Evolutionary conservation across 2,797 vertebrate genomes (phyloP).

Genomic region (Spondyliosoma cantharus): DNA sequence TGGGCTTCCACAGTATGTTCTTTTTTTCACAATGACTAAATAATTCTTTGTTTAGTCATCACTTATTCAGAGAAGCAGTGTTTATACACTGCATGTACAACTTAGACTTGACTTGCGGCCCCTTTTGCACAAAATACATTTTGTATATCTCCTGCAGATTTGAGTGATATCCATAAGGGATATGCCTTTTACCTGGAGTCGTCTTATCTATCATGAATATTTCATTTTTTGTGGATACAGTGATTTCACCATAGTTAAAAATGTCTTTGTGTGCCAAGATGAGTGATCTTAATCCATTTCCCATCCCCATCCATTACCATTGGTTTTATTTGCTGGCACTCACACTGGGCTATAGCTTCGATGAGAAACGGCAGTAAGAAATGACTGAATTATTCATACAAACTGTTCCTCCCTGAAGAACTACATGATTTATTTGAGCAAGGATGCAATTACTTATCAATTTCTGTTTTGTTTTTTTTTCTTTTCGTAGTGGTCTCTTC

Average conservation of each 20-base stretch:
- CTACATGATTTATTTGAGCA: background rate
- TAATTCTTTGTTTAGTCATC: background rate
- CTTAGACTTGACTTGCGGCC: conserved; percentile 51
- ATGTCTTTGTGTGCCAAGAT: background rate
- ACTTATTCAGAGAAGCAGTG: conserved; percentile 34
- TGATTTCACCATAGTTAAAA: background rate
- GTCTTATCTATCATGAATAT: background rate
- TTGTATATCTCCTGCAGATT: background rate
- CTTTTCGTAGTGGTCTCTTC: background rate
- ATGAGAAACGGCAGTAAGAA: conserved; percentile 3
- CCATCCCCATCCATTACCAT: background rate
- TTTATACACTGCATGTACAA: conserved; percentile 40
- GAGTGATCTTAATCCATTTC: background rate
- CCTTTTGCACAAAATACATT: conserved; percentile 59
- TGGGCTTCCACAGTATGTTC: no score
- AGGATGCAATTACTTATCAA: background rate
- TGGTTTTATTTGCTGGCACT: conserved; percentile 9
- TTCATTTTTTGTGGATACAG: background rate
- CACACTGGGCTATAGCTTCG: background rate
- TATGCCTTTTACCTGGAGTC: background rate
- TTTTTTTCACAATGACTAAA: conserved; percentile 29
- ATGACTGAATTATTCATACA: conserved; percentile 1
- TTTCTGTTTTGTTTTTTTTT: background rate
- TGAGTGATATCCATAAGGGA: background rate
- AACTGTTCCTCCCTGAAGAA: background rate